phyloP scores from a whole-genome alignment of 2,797 vertebrate genomes.

The Sebastolobus altivelis region DNA sequence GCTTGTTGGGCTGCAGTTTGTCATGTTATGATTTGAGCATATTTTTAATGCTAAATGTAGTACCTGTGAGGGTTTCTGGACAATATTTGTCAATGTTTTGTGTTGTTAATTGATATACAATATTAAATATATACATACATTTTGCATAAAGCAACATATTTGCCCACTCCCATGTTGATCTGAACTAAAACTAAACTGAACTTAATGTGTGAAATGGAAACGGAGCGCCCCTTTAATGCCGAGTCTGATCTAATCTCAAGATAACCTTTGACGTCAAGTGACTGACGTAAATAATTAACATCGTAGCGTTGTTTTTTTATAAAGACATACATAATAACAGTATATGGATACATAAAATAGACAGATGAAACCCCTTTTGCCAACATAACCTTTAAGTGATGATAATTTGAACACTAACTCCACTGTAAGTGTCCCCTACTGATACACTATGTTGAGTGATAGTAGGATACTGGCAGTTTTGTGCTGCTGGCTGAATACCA shows the following conservation, averaged over 20 bases:
- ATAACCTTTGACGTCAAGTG: neutral
- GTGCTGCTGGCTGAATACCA: neutral
- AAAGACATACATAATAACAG: neutral
- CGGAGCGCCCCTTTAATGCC: neutral
- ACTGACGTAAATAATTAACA: neutral
- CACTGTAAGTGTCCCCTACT: neutral
- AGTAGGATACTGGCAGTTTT: neutral
- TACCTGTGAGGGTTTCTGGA: no score
- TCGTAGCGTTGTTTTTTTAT: neutral
- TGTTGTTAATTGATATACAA: no score
- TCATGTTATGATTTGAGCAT: no score
- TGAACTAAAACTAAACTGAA: no score
- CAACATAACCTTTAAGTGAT: constrained; percentile 13
- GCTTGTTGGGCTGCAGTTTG: no score
- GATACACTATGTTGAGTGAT: constrained; percentile 4
- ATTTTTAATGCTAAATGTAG: no score
- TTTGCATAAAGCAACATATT: no score
- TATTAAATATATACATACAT: no score
- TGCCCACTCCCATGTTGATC: no score
- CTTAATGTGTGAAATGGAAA: neutral
- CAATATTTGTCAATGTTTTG: no score
- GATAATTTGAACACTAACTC: constrained; percentile 7
- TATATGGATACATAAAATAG: neutral
- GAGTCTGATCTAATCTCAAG: neutral
- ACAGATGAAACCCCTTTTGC: neutral